Base-by-base conservation (phyloP, 2,888 invertebrate species). In the Eumerus sabulonum region DNA sequence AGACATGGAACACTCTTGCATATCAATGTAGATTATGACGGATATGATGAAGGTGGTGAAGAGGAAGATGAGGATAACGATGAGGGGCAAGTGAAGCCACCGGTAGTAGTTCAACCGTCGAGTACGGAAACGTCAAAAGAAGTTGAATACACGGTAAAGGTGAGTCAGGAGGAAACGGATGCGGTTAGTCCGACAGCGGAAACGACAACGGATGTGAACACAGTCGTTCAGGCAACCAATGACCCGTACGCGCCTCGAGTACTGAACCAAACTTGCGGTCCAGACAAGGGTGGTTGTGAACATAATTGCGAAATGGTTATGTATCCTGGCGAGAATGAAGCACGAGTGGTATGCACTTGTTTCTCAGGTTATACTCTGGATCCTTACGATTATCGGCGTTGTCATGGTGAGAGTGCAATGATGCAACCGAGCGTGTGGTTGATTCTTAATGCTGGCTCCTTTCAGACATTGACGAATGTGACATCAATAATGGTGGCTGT, bases 381-480 rank as follows among this genome's bases (percentile, higher is more conserved):
- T 82, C 88, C 89, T 0, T 86, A 89, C 27, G 89, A 88, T 45
- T 89, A 88, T 59, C 79, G 85, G 5, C 83, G 82, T 14, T 89
- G 89, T 64, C 84, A 85, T 59, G 89, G 89, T 89, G 9, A 35
- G 9, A 35, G 57, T 50, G 13, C 4, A 12, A 11, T 48, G 7
- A 19, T 47, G 3, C 3, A 40, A 3, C 5, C n/a, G 3, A 9
- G n/a, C 9, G 11, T 3, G n/a, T n/a, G n/a, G 40, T 40, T 40
- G 12, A 9, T 40, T 11, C 11, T 36, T 36, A 9, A 36, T 36
- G 5, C 5, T 11, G 36, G 11, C 11, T 36, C 50, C 45, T 60
- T 53, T 7, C 67, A 92, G 92, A 92, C 86, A 88, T 92, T 63
- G 89, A 92, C 84, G 92, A 92, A 83, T 92, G 92, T 83, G 84